Evolutionary conservation across 2,113 vertebrate species (phyloP).

Genomic region (Crypturellus undulatus): DNA sequence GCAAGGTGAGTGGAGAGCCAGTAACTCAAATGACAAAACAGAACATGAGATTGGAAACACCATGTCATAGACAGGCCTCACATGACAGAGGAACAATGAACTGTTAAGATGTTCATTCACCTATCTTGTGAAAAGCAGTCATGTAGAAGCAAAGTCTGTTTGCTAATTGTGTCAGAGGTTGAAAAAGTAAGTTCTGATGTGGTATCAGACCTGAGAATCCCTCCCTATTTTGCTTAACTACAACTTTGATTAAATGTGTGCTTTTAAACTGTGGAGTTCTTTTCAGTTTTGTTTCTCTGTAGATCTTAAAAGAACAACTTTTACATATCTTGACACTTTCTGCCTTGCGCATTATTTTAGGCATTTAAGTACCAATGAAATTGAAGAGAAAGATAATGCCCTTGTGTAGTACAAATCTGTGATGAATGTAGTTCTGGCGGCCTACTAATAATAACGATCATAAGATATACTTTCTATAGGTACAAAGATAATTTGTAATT

Average conservation of each 20-base stretch:
- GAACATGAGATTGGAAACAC: background rate
- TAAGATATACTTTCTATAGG: background rate
- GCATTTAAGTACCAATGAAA: background rate
- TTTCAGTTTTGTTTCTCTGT: background rate
- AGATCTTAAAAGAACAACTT: background rate
- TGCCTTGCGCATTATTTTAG: background rate
- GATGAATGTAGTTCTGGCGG: background rate
- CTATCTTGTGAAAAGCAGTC: background rate
- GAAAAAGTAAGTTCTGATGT: background rate
- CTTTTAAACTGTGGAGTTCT: background rate
- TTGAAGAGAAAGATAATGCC: background rate
- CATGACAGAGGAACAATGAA: background rate
- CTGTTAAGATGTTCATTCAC: background rate
- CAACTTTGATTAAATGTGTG: background rate
- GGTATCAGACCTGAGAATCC: background rate
- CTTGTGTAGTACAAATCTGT: background rate
- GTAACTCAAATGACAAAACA: background rate
- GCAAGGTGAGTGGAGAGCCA: constrained; percentile 80
- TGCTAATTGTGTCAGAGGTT: background rate
- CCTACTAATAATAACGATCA: background rate
- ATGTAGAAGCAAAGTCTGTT: background rate
- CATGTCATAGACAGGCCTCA: fast-evolving
- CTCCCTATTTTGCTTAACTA: background rate
- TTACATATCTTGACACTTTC: background rate
- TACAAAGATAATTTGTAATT: background rate